Conservation (phyloP, 2,797 vertebrate genomes). For the Petrocephalus sullivani region DNA sequence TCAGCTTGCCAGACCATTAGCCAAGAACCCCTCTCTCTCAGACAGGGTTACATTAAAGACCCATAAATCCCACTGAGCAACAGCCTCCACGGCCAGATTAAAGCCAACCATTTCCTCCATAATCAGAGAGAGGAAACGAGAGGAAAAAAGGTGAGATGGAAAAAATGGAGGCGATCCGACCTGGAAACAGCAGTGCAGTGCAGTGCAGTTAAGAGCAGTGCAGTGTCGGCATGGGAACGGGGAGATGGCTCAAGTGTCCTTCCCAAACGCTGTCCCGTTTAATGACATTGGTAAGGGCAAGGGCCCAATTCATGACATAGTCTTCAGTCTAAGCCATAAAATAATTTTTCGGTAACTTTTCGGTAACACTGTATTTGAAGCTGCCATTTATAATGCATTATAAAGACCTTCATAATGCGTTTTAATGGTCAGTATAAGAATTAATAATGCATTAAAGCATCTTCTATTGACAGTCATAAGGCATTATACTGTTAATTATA, state of each 20-base stretch:
- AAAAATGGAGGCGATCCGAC: neutral
- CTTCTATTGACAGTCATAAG: neutral
- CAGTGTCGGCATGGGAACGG: neutral
- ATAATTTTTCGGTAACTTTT: neutral
- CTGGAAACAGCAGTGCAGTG: neutral
- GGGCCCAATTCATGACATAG: conserved; percentile 15
- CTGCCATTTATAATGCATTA: neutral
- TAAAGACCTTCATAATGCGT: neutral
- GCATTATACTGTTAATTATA: neutral
- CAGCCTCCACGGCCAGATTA: conserved; percentile 2
- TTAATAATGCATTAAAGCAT: neutral
- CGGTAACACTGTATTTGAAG: neutral
- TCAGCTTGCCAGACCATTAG: conserved; percentile 30
- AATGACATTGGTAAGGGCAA: neutral
- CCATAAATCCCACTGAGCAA: conserved; percentile 20
- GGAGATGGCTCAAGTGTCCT: neutral
- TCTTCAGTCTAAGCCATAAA: conserved; percentile 5
- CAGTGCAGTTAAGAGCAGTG: no score
- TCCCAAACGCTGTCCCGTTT: neutral
- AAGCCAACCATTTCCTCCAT: conserved; percentile 21
- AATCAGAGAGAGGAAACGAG: conserved; percentile 18
- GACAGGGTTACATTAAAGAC: conserved; percentile 25
- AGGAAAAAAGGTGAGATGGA: neutral
- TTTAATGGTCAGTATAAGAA: neutral
- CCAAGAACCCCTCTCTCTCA: conserved; percentile 27